These are phyloP conservation scores for Hirtodrosophila cameraria DNA, from an alignment of 2,888 invertebrate species.

Conservation along the genomic window DNA sequence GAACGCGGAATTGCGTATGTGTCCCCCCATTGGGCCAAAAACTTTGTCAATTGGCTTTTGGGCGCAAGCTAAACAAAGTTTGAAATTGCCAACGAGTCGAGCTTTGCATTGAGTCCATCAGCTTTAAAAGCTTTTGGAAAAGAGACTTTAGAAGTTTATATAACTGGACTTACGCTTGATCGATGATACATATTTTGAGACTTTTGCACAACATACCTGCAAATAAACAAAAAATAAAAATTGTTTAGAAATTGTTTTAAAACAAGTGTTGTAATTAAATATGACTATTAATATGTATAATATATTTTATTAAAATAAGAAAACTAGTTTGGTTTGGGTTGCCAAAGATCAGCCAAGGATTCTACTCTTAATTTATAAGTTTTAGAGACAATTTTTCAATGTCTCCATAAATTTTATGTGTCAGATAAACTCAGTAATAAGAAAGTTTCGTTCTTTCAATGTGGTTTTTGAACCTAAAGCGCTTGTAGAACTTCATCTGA, in stretches of 20 bases:
- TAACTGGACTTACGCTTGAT: constrained; percentile 47
- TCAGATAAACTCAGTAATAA: no score
- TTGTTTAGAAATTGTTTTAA: background rate
- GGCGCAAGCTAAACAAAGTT: constrained; percentile 49
- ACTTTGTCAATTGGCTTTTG: constrained; percentile 64
- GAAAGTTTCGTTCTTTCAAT: no score
- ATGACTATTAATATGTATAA: background rate
- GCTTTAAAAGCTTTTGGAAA: constrained; percentile 18
- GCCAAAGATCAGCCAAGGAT: no score
- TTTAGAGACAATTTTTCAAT: no score
- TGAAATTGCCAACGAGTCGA: constrained; percentile 11
- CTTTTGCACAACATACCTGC: constrained; percentile 53
- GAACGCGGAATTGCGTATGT: constrained; percentile 16
- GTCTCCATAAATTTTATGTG: no score
- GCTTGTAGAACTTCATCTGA: no score
- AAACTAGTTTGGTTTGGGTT: background rate
- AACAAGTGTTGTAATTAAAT: background rate
- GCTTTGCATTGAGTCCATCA: constrained; percentile 10
- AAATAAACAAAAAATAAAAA: constrained; percentile 27
- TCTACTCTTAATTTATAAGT: no score
- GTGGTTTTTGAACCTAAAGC: no score
- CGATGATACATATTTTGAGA: constrained; percentile 27
- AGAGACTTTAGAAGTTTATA: constrained; percentile 10
- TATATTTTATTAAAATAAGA: background rate
- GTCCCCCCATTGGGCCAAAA: constrained; percentile 23